phyloP scores from a whole-genome alignment of 1,140 invertebrate species.

The Zaprionus gabonicus region DNA sequence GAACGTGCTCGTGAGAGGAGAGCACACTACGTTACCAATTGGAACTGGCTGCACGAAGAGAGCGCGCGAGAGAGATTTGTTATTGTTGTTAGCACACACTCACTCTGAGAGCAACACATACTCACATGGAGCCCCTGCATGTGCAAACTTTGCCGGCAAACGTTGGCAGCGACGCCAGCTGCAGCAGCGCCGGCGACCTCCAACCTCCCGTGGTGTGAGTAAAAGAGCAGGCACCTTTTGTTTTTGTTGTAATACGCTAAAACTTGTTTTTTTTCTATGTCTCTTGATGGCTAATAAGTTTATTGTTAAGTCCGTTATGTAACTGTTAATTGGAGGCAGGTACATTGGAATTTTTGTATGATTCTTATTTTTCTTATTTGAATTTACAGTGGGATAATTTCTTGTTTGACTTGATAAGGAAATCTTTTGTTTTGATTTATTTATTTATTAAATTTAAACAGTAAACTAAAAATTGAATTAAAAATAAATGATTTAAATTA shows the following conservation, averaged over 20 bases:
- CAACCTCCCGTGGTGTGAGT: conserved; percentile 4
- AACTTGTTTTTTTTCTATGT: not conserved
- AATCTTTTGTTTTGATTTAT: too few species aligned
- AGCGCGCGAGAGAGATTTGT: conserved; percentile 38
- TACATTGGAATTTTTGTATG: not conserved
- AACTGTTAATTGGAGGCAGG: not conserved
- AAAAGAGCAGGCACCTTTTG: not conserved
- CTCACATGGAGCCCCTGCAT: conserved; percentile 41
- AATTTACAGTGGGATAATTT: not conserved
- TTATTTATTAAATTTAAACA: too few species aligned
- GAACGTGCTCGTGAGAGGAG: conserved; percentile 9
- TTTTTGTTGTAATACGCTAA: not conserved
- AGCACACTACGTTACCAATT: conserved; percentile 3
- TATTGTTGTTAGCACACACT: conserved; percentile 33
- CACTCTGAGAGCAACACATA: not conserved
- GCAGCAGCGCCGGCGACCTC: conserved; percentile 36
- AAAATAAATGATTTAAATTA: too few species aligned
- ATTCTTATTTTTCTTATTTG: not conserved
- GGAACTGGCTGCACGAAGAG: conserved; percentile 14
- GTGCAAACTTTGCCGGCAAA: conserved; percentile 63
- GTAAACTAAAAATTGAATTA: too few species aligned
- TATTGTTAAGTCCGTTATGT: not conserved
- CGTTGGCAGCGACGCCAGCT: conserved; percentile 33
- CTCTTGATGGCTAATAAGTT: not conserved
- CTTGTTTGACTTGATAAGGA: not conserved